Base-by-base conservation (phyloP, 2,113 vertebrate species). In the Poecile atricapillus region DNA sequence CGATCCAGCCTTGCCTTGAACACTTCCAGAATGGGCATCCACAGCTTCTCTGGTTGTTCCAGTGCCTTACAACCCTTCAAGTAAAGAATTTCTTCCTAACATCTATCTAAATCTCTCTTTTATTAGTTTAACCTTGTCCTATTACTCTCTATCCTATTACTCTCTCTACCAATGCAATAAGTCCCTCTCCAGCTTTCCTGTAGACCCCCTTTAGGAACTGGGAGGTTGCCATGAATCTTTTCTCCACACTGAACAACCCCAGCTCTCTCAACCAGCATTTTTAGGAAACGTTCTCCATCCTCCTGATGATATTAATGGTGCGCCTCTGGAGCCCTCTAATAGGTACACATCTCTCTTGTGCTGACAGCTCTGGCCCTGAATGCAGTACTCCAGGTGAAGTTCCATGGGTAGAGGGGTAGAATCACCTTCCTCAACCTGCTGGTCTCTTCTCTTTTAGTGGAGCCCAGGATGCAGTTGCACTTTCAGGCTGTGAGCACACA, bases 351-450 rank as follows among this genome's bases (percentile, higher is more conserved):
- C 22, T 30, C 28, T 27, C 69, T 82, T 52, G 28, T 21, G 23
- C 28, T 67, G 52, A 46, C 9, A 21, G 0, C 15, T n/a, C 6
- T 0, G 0, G 28, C 20, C 7, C 19, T 59, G 33, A 31, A 52
- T 52, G 28, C 52, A 58, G 11, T 27, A 44, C 13, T 44, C 8
- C 19, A 39, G 15, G 13, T 39, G 44, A 74, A 6, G 9, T n/a
- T 15, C 28, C 31, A 37, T 14, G 15, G 74, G 15, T 2, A 28
- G 44, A 65, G 7, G 37, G 33, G 3, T 21, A 60, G n/a, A 82
- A 53, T 52, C 46, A 39, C 15, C 13, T 52, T 6, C 11, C 10
- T 37, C 19, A 65, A 2, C 1, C 37, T 50, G 22, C 17, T 81
- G 18, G 3, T 44, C 43, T 23, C 31, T 58, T 13, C 27, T 67